Evolutionary conservation across 2,888 invertebrate species (phyloP), one percentile per base, ranked within the genome.

Genomic region (Acrobasis suavella): DNA sequence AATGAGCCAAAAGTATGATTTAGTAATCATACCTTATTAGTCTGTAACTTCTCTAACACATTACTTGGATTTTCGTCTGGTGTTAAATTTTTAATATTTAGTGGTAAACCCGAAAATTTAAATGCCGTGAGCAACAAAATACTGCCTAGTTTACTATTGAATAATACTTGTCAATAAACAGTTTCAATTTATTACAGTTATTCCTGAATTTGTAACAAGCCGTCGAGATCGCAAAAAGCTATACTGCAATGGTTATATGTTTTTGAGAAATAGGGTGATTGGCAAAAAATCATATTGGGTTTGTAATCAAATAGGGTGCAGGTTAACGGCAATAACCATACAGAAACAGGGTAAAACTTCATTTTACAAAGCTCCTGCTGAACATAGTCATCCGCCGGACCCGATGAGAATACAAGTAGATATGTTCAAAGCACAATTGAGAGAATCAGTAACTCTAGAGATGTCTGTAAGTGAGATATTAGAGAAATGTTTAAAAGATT

Each of bases 211-310:
- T 9, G n/a, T n/a, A 8, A 54, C 22, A 37, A 32, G 37, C n/a
- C 37, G n/a, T 3, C 22, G n/a, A 50, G 50, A 50, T 15, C 1
- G 10, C 14, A 50, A 16, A 15, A 50, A 16, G 16, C 16, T 60
- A 8, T 16, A 38, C 50, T 22, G 50, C 39, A 15, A 60, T 2
- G 50, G 38, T 10, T 60, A 60, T 38, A 50, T 17, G 15, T 60
- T 50, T 17, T 3, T 39, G 37, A 15, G 15, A 5, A 50, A n/a
- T 37, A 60, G 16, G 12, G 22, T 50, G 14, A 7, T 17, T 10
- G 50, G 38, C 49, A 50, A 60, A n/a, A 60, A 60, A 60, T 14
- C 50, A 16, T 60, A 60, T 50, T 60, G 59, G 59, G 16, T 14
- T 8, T 60, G 59, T 50, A 38, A 16, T n/a, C 49, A 15, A 50